Percentiles rank a stretch among this genome's conserved stretches.
phyloP scores from a whole-genome alignment of 2,888 invertebrate species.

The Lacanobia oleracea region DNA sequence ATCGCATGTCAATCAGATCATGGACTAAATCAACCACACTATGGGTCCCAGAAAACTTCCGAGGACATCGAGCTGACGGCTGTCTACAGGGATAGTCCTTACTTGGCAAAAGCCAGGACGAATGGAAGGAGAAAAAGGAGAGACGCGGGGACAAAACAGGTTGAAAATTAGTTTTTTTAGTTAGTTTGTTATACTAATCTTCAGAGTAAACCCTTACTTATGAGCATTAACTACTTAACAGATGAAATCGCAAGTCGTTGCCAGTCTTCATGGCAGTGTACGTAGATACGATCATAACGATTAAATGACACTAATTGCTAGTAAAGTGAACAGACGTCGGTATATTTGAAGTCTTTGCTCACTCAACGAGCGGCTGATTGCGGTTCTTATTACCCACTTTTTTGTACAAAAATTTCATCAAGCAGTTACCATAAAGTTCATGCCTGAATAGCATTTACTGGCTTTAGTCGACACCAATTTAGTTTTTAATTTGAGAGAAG shows the following conservation, averaged over 20 bases:
- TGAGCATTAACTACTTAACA: neutral
- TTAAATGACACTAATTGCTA: slow-evolving; percentile 23
- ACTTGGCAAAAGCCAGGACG: too few relatives aligned
- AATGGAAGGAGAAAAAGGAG: too few relatives aligned
- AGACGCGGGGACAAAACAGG: too few relatives aligned
- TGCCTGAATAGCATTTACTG: slow-evolving; percentile 17
- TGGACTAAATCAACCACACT: too few relatives aligned
- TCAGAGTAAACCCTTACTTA: neutral
- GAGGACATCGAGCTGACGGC: too few relatives aligned
- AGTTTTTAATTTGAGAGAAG: slow-evolving; percentile 28
- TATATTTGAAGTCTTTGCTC: slow-evolving; percentile 20
- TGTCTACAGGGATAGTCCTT: too few relatives aligned
- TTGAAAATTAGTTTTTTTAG: too few relatives aligned
- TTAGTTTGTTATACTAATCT: neutral
- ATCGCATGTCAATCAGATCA: too few relatives aligned
- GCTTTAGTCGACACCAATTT: slow-evolving; percentile 27
- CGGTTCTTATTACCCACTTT: slow-evolving; percentile 26
- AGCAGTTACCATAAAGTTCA: slow-evolving; percentile 34
- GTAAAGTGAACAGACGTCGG: slow-evolving; percentile 26
- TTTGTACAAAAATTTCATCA: slow-evolving; percentile 27
- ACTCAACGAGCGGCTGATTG: slow-evolving; percentile 37
- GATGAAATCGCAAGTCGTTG: neutral
- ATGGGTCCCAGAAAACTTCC: too few relatives aligned
- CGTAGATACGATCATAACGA: slow-evolving; percentile 13
- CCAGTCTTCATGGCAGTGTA: neutral